phyloP scores from a whole-genome alignment of 1,140 invertebrate species.

The Himalopsyche phryganea region DNA sequence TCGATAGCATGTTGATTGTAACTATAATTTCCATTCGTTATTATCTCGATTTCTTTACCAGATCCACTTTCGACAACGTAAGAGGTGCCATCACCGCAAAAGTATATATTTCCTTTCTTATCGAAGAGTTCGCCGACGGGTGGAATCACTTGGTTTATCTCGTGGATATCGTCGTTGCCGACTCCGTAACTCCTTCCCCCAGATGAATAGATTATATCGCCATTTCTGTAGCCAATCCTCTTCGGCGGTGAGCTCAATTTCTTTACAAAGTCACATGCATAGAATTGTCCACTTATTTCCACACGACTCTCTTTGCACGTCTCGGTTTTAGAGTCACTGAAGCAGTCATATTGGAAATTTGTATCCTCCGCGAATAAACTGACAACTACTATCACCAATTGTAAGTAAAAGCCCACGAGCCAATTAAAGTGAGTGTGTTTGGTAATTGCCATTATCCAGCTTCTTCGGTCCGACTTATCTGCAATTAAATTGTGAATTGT shows the following conservation, averaged over 20 bases:
- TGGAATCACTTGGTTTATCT: constrained; percentile 1
- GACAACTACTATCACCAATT: no score
- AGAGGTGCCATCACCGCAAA: constrained; percentile 4
- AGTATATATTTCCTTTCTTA: constrained; percentile 14
- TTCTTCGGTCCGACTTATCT: no score
- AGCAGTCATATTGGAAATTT: neutral
- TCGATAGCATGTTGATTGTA: constrained; percentile 11
- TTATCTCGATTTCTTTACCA: constrained; percentile 13
- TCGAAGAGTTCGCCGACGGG: constrained; percentile 3
- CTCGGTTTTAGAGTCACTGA: neutral
- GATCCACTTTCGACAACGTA: neutral
- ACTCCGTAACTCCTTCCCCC: neutral
- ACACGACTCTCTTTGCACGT: constrained; percentile 5
- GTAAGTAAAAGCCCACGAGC: no score
- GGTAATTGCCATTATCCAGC: no score
- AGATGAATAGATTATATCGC: neutral
- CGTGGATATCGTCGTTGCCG: neutral
- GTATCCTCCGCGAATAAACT: no score
- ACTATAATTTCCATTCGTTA: constrained; percentile 13
- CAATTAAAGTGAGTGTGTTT: no score
- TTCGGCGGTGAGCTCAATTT: neutral
- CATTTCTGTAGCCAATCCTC: constrained; percentile 8
- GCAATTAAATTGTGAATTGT: no score
- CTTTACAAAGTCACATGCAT: constrained; percentile 7
- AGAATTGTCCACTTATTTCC: constrained; percentile 9